phyloP scores from a whole-genome alignment of 2,888 invertebrate genomes.

The Erebia aethiops region DNA sequence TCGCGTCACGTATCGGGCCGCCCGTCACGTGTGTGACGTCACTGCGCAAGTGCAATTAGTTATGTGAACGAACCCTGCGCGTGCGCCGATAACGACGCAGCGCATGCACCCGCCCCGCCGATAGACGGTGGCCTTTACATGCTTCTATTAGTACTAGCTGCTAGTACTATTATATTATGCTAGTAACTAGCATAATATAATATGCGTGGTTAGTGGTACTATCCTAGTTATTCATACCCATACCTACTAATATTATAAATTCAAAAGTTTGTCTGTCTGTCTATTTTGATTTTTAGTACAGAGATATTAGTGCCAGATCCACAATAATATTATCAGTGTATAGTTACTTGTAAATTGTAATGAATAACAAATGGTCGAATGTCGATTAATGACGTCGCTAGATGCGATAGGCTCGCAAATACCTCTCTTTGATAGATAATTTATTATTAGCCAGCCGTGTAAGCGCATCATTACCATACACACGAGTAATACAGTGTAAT shows the following conservation, averaged over 20 bases:
- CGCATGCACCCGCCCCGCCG: constrained; percentile 1
- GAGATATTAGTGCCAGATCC: not conserved
- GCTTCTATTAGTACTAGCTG: too few species aligned
- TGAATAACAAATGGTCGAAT: constrained; percentile 41
- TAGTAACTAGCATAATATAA: too few species aligned
- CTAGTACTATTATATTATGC: too few species aligned
- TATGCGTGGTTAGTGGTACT: too few species aligned
- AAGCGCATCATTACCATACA: not conserved
- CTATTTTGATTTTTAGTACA: too few species aligned
- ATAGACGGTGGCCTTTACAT: not conserved
- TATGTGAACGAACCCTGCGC: constrained; percentile 44
- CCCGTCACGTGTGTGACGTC: constrained; percentile 32
- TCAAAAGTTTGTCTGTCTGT: too few species aligned
- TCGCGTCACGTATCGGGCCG: constrained; percentile 2
- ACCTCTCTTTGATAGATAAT: constrained; percentile 23
- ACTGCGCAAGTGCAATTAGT: constrained; percentile 15
- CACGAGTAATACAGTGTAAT: not conserved
- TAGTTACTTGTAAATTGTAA: constrained; percentile 23
- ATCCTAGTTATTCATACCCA: too few species aligned
- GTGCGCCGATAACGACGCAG: constrained; percentile 38
- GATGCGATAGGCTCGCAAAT: constrained; percentile 33
- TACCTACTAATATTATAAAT: too few species aligned
- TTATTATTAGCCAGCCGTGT: too few species aligned
- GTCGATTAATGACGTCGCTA: constrained; percentile 37
- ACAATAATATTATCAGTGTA: not conserved